phyloP scores from a whole-genome alignment of 2,888 invertebrate genomes.

The Ernsta delagoae region DNA sequence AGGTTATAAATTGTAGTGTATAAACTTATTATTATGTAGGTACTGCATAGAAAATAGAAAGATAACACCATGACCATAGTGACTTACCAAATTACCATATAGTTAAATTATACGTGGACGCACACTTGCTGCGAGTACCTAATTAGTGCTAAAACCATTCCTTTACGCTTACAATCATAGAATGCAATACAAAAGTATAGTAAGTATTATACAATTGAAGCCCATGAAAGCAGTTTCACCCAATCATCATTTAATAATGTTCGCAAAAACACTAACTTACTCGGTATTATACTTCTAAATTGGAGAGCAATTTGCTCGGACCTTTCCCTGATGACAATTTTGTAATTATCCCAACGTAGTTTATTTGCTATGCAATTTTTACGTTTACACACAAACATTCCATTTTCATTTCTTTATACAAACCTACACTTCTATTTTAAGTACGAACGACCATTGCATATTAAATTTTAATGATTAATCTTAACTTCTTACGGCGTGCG shows the following conservation, averaged over 20 bases:
- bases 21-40: too few species aligned
- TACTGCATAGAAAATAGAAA: too few species aligned
- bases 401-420: slow-evolving; percentile 6
- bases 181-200: slow-evolving; percentile 14
- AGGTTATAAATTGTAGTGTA: too few species aligned
- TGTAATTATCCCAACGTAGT: slow-evolving; percentile 66
- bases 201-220: slow-evolving; percentile 52
- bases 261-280: slow-evolving; percentile 56
- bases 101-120: too few species aligned
- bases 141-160: neutral
- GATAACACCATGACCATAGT: too few species aligned
- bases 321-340: slow-evolving; percentile 65
- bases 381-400: slow-evolving; percentile 2
- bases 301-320: slow-evolving; percentile 50
- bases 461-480: slow-evolving; percentile 36
- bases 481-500: slow-evolving; percentile 27
- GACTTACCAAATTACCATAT: too few species aligned
- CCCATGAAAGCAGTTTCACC: slow-evolving; percentile 49
- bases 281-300: slow-evolving; percentile 71
- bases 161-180: slow-evolving; percentile 2
- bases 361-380: slow-evolving; percentile 49
- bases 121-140: too few species aligned
- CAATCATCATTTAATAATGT: slow-evolving; percentile 54
- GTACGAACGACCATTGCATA: slow-evolving; percentile 21
- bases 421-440: slow-evolving; percentile 18